These are phyloP conservation scores for Lochmaea crataegi DNA, from an alignment of 2,888 invertebrate species.

Conservation along the genomic window DNA sequence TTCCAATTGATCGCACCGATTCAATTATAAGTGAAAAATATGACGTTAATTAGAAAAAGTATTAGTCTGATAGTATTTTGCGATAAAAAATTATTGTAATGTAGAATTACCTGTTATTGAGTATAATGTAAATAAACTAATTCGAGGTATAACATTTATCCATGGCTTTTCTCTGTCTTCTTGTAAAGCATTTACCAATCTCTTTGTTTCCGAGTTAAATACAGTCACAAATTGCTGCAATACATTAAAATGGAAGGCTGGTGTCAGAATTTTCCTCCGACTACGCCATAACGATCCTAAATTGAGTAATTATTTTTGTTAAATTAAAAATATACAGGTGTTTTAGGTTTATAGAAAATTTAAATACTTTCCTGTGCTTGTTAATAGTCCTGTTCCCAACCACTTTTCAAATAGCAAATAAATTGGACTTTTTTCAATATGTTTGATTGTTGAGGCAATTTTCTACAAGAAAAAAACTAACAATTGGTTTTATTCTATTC, in stretches of 20 bases:
- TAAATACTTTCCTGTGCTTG: conserved; percentile 40
- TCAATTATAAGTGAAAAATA: too few species aligned
- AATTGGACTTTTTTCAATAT: conserved; percentile 35
- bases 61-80: not conserved
- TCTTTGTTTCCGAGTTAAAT: conserved; percentile 50
- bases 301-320: conserved; percentile 18
- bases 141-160: conserved; percentile 64
- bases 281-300: conserved; percentile 50
- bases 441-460: conserved; percentile 38
- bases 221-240: conserved; percentile 49
- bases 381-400: conserved; percentile 43
- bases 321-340: not conserved
- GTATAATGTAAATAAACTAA: conserved; percentile 68
- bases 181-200: conserved; percentile 50
- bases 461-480: conserved; percentile 29
- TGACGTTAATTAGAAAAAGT: too few species aligned
- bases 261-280: conserved; percentile 52
- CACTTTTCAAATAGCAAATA: conserved; percentile 36
- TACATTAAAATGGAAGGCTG: conserved; percentile 54
- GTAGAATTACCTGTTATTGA: conserved; percentile 68
- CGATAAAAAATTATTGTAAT: not conserved
- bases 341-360: not conserved
- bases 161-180: conserved; percentile 49
- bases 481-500: not conserved
- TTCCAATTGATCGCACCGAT: too few species aligned